Percentiles rank a stretch among this genome's conserved stretches.
These are phyloP conservation scores for Premnoplex brunnescens DNA, from an alignment of 2,797 vertebrate genomes.

Conservation along the genomic window DNA sequence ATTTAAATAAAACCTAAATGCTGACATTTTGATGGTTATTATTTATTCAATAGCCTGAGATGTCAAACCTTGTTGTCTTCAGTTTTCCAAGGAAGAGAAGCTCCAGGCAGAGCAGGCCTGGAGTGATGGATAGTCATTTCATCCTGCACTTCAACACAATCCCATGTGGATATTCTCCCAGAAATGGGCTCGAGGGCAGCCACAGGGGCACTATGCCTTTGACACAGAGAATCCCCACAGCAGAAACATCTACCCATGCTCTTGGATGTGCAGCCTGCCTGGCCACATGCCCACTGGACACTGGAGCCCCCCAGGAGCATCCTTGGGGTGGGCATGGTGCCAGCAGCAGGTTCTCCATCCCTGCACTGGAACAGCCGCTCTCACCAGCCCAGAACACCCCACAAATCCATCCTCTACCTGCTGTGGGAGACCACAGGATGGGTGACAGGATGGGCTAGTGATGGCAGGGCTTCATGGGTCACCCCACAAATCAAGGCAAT, in stretches of 20 bases:
- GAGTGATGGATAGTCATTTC: not conserved
- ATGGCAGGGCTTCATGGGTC: not conserved
- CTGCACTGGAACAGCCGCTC: fast-evolving
- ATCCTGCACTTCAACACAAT: not conserved
- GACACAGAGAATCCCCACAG: not conserved
- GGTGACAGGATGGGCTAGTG: not conserved
- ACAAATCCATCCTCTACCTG: fast-evolving
- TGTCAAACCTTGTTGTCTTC: not conserved
- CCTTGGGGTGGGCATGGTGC: fast-evolving
- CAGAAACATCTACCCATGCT: fast-evolving
- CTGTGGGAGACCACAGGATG: fast-evolving
- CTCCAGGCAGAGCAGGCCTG: not conserved
- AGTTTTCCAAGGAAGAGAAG: not conserved
- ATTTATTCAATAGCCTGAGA: slow-evolving; percentile 39
- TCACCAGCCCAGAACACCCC: not conserved
- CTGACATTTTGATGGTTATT: slow-evolving; percentile 45
- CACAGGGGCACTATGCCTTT: not conserved
- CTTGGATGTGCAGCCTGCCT: fast-evolving
- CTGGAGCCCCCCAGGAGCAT: not conserved
- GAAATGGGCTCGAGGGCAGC: not conserved
- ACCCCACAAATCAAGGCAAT: not conserved
- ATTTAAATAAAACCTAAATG: slow-evolving; percentile 56
- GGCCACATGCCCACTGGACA: fast-evolving
- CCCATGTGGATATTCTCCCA: not conserved
- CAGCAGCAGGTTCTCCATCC: not conserved